Base-by-base conservation (phyloP, 2,888 invertebrate species). In the Drosophila nigricruria region DNA sequence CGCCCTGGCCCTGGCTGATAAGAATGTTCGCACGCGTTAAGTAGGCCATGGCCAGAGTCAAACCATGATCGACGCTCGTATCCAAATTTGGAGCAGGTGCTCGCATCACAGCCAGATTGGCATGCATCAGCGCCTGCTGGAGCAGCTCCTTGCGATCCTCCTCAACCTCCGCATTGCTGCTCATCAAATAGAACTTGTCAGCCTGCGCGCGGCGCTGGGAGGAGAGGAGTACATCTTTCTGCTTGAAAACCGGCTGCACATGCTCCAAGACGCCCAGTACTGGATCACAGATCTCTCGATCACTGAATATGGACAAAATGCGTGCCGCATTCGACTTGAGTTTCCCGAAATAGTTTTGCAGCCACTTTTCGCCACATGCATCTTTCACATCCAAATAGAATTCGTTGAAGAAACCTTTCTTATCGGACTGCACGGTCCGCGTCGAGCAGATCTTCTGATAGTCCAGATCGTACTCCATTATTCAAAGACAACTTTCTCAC, bases 371-470 rank as follows among this genome's bases (percentile, higher is more conserved):
- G 64, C 92, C 91, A 68, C 92, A 92, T 50, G 88, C 79, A 56
- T 91, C 83, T 57, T 89, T 90, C 23, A 96, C 94, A 79, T 94
- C 94, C 54, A 95, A 94, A 25, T 94, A 94, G 73, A 96, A 94
- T 45, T 94, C 94, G 74, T 94, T 93, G 91, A 97, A 97, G 92
- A 97, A 97, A 0, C 97, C 97, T 82, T 95, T 95, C 69, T 94
- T 94, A 79, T 95, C 95, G 0, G 96, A 95, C 91, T 96, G 96
- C 0, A 97, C 94, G 0, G 97, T 97, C 69, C 95, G 94, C 82
- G 95, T 94, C 83, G 96, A 96, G 92, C 97, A 97, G 38, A 95
- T 94, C 23, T 94, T 93, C 38, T 95, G 94, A 89, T 95, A 96
- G 4, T 93, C 91, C 75, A 94, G 73, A 59, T 91, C 90, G 63